These are phyloP conservation scores for Ophion costatus DNA, from an alignment of 2,888 invertebrate genomes.

Conservation along the genomic window DNA sequence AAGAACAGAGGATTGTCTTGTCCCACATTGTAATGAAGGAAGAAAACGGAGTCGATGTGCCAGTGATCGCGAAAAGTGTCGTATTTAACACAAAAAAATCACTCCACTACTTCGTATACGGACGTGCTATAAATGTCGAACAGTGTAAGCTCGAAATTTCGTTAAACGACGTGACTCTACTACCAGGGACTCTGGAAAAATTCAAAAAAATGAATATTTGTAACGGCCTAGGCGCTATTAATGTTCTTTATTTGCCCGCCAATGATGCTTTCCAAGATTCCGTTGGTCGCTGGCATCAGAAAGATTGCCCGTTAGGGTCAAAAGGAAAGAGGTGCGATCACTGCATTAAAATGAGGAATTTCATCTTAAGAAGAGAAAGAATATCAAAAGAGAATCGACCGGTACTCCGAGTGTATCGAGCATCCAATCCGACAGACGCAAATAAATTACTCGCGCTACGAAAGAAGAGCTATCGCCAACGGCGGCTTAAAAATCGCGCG, in stretches of 20 bases:
- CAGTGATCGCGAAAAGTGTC: slow-evolving; percentile 9
- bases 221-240: background rate
- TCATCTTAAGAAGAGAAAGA: slow-evolving; percentile 44
- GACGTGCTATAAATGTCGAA: background rate
- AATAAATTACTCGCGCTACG: too few species aligned
- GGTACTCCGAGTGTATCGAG: too few species aligned
- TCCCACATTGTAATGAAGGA: slow-evolving; percentile 6
- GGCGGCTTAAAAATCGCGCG: slow-evolving; percentile 17
- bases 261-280: slow-evolving; percentile 37
- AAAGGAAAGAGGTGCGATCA: slow-evolving; percentile 40
- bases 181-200: slow-evolving; percentile 5
- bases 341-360: slow-evolving; percentile 41
- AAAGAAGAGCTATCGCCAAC: too few species aligned
- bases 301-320: slow-evolving; percentile 34
- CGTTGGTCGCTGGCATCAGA: slow-evolving; percentile 51
- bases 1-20: slow-evolving; percentile 5
- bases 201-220: slow-evolving; percentile 44
- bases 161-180: background rate
- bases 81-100: too few species aligned
- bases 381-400: too few species aligned
- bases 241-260: slow-evolving; percentile 26
- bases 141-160: background rate
- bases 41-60: background rate
- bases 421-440: too few species aligned
- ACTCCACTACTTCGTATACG: slow-evolving; percentile 18